Base-by-base conservation (phyloP, 2,113 vertebrate species). In the Megaceryle maxima region DNA sequence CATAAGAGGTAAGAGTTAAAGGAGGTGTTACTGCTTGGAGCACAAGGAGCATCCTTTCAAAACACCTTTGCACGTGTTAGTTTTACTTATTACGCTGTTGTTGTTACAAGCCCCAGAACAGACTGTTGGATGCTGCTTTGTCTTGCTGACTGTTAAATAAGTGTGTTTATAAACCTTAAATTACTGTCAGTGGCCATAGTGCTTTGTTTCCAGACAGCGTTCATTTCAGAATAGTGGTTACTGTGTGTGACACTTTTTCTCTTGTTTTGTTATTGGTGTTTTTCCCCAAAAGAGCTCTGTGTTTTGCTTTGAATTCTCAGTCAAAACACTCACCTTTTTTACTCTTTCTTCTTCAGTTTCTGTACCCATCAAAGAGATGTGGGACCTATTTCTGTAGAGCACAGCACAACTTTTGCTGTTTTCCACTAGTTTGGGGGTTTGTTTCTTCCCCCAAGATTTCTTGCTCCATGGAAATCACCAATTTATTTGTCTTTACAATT, bases 1-100 rank as follows among this genome's bases (percentile, higher is more conserved):
- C 72, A 59, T 99, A 48, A 98, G 99, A 98, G 99, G 99, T 99
- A 76, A 97, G 97, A 67, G 15, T 51, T 59, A 16, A 76, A 62
- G 48, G 15, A 17, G 0, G 0, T 20, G 28, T 59, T 59, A 9
- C 41, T 4, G 2, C 20, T 0, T 4, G 35, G 48, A 33, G 60
- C 2, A 0, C 16, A 16, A 21, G 33, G 41, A 50, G 7, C n/a
- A 6, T 68, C 1, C 1, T 78, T 70, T 48, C 50, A 43, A n/a
- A 77, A 33, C 56, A 9, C 20, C 22, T 55, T 43, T 51, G 26
- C 21, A 14, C 1, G 0, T 29, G 9, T 66, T 83, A 35, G 8
- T 18, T 53, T 50, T 13, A 26, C 31, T 66, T 31, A 1, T 1
- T 17, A 6, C 10, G 7, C 26, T 66, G 29, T 20, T 59, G 1